Base-by-base conservation (phyloP, 64 coral and sea anemone species). In the Porites australiensis region DNA sequence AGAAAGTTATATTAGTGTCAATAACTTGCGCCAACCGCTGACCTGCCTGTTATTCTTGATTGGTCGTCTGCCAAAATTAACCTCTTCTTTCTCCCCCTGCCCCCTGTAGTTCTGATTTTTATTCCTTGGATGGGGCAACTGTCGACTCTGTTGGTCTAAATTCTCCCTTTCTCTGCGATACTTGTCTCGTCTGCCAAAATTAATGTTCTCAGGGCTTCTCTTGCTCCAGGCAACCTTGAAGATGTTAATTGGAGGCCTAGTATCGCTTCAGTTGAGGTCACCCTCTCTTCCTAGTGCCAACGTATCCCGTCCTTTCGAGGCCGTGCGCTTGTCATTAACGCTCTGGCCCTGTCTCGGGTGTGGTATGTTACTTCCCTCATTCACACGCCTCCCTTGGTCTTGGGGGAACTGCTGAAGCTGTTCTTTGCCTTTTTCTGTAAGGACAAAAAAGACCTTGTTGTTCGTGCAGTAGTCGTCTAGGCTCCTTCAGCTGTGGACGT, bases 401-500 rank as follows among this genome's bases (percentile, higher is more conserved):
- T 37, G 2, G 16, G 0, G 7, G 59, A 50, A 70, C 44, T 53
- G 8, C 12, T 21, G 0, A 45, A 66, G 0, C 20, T 14, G 2
- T n/a, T 79, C 7, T 72, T 57, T 64, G 0, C 27, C 3, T 88
- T 93, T 15, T 78, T 93, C 2, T 93, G 85, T 84, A 48, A 13
- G 2, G 75, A 64, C 15, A 88, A 82, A 51, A 22, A 48, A 0
- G 52, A 87, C 49, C 23, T 93, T 2, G 45, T 93, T 1, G 16
- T 83, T 0, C 80, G 74, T 8, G 0, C 3, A 0, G 59, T 58
- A 0, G 71, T 66, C 11, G 44, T 64, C 16, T 71, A 77, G 58
- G 82, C 90, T 12, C 20, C 57, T 44, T 58, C 79, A 15, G 62
- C 79, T n/a, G 64, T 88, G 0, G 67, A 74, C 61, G 10, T 45